A percentile compares a stretch with the other conserved stretches of the same genome.
Evolutionary conservation across 2,113 vertebrate genomes (phyloP).

Genomic region (Scortum barcoo): DNA sequence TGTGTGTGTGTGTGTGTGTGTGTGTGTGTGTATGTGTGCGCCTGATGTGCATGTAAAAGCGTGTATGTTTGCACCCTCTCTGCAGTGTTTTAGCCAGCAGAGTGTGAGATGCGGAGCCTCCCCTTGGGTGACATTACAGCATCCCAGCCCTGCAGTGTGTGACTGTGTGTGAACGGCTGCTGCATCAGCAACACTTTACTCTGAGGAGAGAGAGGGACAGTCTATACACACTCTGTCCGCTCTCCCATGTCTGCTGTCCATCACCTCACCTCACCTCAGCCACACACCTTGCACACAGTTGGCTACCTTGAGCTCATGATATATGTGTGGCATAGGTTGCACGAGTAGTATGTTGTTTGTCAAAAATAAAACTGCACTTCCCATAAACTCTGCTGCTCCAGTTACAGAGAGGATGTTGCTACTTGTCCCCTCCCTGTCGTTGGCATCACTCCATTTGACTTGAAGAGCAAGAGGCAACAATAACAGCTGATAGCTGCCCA

Average conservation of each 20-base stretch:
- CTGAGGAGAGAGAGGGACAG: conserved; percentile 39
- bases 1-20: neutral
- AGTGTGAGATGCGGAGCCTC: conserved; percentile 62
- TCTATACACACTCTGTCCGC: conserved; percentile 13
- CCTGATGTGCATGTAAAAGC: neutral
- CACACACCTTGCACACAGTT: neutral
- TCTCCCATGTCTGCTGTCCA: conserved; percentile 15
- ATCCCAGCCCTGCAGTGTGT: conserved; percentile 45
- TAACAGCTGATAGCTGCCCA: neutral
- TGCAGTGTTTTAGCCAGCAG: conserved; percentile 55
- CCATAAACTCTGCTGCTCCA: neutral
- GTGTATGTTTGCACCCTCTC: neutral
- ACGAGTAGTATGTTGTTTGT: neutral
- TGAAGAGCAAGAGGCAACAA: conserved; percentile 25
- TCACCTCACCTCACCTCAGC: conserved; percentile 24
- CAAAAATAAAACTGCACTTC: neutral
- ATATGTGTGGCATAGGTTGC: too few relatives aligned
- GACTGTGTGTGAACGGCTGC: conserved; percentile 34
- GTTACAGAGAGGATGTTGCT: conserved; percentile 16
- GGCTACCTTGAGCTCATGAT: too few relatives aligned
- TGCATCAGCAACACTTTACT: conserved; percentile 67
- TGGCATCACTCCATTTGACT: conserved; percentile 28
- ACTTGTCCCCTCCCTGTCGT: conserved; percentile 13
- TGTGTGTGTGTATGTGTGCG: neutral
- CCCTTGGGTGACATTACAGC: conserved; percentile 58